A percentile compares a stretch with the other conserved stretches of the same genome.
These are phyloP conservation scores for Sebastes elongatus DNA, from an alignment of 2,797 vertebrate species.

Conservation along the genomic window DNA sequence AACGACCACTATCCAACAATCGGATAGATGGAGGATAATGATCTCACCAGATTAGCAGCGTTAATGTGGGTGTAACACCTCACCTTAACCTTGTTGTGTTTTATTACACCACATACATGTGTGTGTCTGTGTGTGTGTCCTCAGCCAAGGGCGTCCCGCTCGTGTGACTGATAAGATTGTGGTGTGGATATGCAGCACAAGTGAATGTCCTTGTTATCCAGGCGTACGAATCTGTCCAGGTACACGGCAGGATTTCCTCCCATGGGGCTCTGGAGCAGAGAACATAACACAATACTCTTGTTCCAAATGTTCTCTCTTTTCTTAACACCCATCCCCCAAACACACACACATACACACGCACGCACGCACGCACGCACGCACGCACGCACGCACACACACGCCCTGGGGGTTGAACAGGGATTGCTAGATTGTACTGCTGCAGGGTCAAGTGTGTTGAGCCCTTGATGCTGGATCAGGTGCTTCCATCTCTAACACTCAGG, in stretches of 20 bases:
- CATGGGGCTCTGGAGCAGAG: constrained; percentile 53
- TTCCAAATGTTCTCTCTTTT: constrained; percentile 64
- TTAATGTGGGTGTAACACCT: constrained; percentile 68
- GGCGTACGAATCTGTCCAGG: constrained; percentile 63
- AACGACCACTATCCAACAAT: constrained; percentile 52
- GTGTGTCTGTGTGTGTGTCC: constrained; percentile 39
- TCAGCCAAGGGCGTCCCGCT: constrained; percentile 68
- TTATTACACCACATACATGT: constrained; percentile 55
- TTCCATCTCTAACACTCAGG: constrained; percentile 68
- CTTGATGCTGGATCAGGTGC: constrained; percentile 72
- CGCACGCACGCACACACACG: neutral
- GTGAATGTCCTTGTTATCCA: constrained; percentile 76
- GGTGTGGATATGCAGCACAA: constrained; percentile 46
- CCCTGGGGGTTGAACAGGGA: constrained; percentile 61
- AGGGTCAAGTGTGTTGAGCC: constrained; percentile 76
- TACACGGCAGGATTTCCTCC: constrained; percentile 69
- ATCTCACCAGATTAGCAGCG: constrained; percentile 73
- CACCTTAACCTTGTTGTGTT: constrained; percentile 74
- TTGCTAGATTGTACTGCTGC: constrained; percentile 73
- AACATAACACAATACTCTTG: constrained; percentile 69
- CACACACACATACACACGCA: neutral
- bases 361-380: too few species aligned
- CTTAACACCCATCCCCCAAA: constrained; percentile 52
- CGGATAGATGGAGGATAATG: constrained; percentile 57
- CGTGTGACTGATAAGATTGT: constrained; percentile 56